Evolutionary conservation across 2,888 invertebrate genomes (phyloP).

Genomic region (Aplocera efformata): DNA sequence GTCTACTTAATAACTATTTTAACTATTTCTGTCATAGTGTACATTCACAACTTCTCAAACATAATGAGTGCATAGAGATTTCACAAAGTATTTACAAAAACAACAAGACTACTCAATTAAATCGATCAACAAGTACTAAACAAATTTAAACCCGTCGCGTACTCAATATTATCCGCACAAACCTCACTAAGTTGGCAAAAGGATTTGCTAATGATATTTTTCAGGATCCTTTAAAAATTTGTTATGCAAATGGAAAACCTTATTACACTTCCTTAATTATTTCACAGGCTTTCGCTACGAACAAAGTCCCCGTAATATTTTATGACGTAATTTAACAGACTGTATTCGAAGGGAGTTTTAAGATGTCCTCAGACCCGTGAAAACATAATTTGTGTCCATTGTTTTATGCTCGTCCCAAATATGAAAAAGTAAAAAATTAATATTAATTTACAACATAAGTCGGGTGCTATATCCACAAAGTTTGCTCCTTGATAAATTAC

Average conservation of each 20-base stretch:
- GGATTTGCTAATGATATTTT: slow-evolving; percentile 58
- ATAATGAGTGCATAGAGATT: no score
- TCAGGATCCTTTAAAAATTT: slow-evolving; percentile 55
- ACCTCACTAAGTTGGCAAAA: slow-evolving; percentile 49
- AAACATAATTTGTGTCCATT: slow-evolving; percentile 41
- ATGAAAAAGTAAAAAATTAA: slow-evolving; percentile 36
- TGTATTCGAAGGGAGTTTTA: slow-evolving; percentile 52
- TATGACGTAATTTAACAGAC: slow-evolving; percentile 65
- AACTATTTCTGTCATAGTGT: no score
- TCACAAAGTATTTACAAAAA: no score
- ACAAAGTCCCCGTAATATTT: slow-evolving; percentile 63
- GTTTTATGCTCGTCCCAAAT: slow-evolving; percentile 32
- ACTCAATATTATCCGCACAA: slow-evolving; percentile 28
- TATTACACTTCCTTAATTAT: slow-evolving; percentile 73
- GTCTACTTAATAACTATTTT: no score
- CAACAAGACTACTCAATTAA: not conserved
- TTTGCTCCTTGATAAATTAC: slow-evolving; percentile 35
- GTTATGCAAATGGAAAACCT: slow-evolving; percentile 69
- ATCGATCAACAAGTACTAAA: slow-evolving; percentile 20
- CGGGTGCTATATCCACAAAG: slow-evolving; percentile 23
- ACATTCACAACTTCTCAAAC: no score
- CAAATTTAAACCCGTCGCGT: slow-evolving; percentile 4
- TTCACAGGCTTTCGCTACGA: slow-evolving; percentile 57
- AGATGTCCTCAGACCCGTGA: slow-evolving; percentile 40
- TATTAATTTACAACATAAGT: slow-evolving; percentile 24